Base-by-base conservation (phyloP, 2,113 vertebrate genomes). In the Phylloscopus trochilus region DNA sequence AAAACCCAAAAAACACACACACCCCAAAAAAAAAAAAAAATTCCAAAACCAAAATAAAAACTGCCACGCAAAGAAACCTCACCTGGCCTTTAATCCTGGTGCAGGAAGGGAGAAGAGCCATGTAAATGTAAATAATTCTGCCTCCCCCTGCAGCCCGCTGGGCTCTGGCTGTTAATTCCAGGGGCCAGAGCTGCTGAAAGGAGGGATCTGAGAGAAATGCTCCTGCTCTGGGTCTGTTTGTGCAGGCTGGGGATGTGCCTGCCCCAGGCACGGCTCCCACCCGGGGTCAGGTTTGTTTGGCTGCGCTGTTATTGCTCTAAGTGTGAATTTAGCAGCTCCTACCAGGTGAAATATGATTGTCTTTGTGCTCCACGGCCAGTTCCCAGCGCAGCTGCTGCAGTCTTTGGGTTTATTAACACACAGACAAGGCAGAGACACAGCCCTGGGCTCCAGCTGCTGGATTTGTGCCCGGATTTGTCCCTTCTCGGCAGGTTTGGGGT, bases 231-330 rank as follows among this genome's bases (percentile, higher is more conserved):
- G 14, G 68, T 39, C 72, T 90, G 75, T 86, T 74, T 88, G 87
- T 68, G 89, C 9, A 56, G 87, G 83, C 94, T 81, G 94, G 10
- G 91, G 37, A 14, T 23, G 79, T 46, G 91, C 64, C 55, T 93
- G 75, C 79, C 86, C 8, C 79, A 66, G 89, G 76, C 84, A 3
- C 3, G 7, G 82, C 35, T 90, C 86, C 89, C 87, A 11, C 84
- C 27, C 27, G 73, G 73, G 82, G 86, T 87, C 66, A 9, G n/a
- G 79, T 95, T 93, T 92, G 59, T 70, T 93, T 95, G 92, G 84
- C 82, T 46, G 92, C 0, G 23, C 67, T 62, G 70, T 20, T 35
- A 43, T 64, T 63, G 88, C 90, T 87, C 90, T 2, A 5, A 87
- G 75, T 41, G 35, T 7, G 64, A 79, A 56, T 90, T 75, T 47